Percentiles rank a stretch among this genome's conserved stretches.
Conservation (phyloP, 2,113 vertebrate genomes). For the Gymnogyps californianus region DNA sequence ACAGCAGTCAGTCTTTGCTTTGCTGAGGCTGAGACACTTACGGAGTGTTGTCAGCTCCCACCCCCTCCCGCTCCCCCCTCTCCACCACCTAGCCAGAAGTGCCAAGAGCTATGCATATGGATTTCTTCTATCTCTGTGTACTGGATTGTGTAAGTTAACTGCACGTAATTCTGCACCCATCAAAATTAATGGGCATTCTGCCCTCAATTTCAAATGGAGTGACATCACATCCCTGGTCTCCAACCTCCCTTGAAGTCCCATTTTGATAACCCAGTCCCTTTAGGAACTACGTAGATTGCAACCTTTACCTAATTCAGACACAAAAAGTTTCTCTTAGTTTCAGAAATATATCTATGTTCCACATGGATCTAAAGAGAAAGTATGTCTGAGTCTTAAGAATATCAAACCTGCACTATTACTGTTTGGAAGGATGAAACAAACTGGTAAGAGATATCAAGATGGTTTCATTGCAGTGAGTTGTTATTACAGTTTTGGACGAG, state of each 20-base stretch:
- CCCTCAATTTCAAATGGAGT: background rate
- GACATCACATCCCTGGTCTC: background rate
- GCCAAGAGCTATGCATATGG: background rate
- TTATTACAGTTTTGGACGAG: background rate
- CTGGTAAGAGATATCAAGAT: background rate
- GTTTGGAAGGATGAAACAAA: background rate
- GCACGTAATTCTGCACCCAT: background rate
- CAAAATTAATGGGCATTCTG: background rate
- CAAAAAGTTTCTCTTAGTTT: background rate
- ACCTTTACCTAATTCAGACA: background rate
- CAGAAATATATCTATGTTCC: background rate
- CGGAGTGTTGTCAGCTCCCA: background rate
- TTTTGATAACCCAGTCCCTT: background rate
- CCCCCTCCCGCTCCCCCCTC: too few relatives aligned
- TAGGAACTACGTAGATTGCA: background rate
- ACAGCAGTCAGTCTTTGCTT: background rate
- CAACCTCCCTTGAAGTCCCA: background rate
- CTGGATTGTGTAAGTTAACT: background rate
- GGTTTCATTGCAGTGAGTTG: background rate
- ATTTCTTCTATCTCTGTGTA: background rate
- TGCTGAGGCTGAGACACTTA: background rate
- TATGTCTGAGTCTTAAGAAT: background rate
- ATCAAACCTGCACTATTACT: background rate
- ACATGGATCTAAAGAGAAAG: background rate
- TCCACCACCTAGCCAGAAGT: background rate